Base-by-base conservation (phyloP, 2,888 invertebrate genomes). In the Gandaritis pyraliata region DNA sequence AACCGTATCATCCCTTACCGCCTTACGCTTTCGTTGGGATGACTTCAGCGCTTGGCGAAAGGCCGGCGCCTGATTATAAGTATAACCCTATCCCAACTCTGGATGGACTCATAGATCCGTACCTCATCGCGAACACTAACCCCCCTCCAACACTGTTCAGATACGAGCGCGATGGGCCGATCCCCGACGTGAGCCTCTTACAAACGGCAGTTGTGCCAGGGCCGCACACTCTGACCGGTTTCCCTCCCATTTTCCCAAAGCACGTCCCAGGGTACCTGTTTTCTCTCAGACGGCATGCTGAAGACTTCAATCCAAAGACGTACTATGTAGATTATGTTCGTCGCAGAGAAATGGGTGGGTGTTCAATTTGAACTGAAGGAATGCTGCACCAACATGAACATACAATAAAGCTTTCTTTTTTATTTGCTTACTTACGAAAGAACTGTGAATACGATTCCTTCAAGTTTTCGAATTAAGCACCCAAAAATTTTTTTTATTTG, bases 251-350 rank as follows among this genome's bases (percentile, higher is more conserved):
- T 68, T 90, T 91, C 82, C 90, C 82, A 70, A 90, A 88, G 81
- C 86, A 91, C 72, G 89, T 91, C 66, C 91, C 92, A 57, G 90
- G 91, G 67, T 91, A 90, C 85, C 85, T 92, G 66, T 92, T 88
- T 80, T 75, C 85, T 76, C 78, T 82, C 71, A 82, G 85, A 77
- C 90, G 88, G 85, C 86, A 89, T 83, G 86, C 83, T 72, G 90
- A 86, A 78, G 91, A 91, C 83, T 83, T 89, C 86, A 83, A 78
- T 72, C 86, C 86, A 82, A 88, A 90, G 87, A 90, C 91, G 86
- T 88, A 88, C 84, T 92, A 84, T 88, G 84, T 92, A 90, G 91
- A 92, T 84, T 91, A 91, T 88, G 86, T 88, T 77, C 90, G 90
- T 84, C 86, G 85, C 83, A 83, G 91, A 86, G 87, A 90, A 77